phyloP scores from a whole-genome alignment of 2,113 vertebrate species.

The Pterocles orientalis region DNA sequence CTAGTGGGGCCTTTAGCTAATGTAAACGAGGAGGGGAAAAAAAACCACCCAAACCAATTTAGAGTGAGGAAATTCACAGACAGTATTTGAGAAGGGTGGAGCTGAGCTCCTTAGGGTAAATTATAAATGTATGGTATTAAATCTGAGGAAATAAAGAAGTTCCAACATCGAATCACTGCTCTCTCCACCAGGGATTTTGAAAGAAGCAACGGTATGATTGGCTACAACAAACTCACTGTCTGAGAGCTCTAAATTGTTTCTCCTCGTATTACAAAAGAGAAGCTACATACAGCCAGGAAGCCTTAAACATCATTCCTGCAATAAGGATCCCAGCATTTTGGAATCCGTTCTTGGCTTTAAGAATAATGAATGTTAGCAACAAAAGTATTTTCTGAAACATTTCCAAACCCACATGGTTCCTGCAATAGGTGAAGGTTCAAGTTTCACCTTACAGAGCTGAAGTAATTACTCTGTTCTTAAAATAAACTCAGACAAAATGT shows the following conservation, averaged over 20 bases:
- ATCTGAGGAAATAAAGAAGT: slow-evolving; percentile 63
- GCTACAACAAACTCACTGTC: background rate
- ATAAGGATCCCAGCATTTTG: background rate
- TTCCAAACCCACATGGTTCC: slow-evolving; percentile 20
- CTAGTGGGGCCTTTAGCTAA: slow-evolving; percentile 20
- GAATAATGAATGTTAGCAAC: background rate
- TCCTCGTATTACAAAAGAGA: background rate
- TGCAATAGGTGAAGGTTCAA: slow-evolving; percentile 16
- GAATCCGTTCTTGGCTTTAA: slow-evolving; percentile 24
- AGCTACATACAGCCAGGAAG: background rate
- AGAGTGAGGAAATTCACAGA: slow-evolving; percentile 49
- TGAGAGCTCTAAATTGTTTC: background rate
- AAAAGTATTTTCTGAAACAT: background rate
- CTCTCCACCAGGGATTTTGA: background rate
- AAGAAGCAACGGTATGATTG: slow-evolving; percentile 6
- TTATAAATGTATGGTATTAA: slow-evolving; percentile 46
- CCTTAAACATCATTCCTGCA: background rate
- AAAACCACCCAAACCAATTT: slow-evolving; percentile 25
- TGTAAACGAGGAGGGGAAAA: background rate
- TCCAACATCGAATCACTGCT: background rate
- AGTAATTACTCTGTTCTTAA: slow-evolving; percentile 3
- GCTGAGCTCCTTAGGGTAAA: slow-evolving; percentile 61
- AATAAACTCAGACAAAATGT: background rate
- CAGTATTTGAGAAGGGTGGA: slow-evolving; percentile 59
- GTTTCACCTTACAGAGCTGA: background rate